A percentile compares a stretch with the other conserved stretches of the same genome.
Evolutionary conservation across 2,797 vertebrate genomes (phyloP).

Genomic region (Vespertilio murinus): DNA sequence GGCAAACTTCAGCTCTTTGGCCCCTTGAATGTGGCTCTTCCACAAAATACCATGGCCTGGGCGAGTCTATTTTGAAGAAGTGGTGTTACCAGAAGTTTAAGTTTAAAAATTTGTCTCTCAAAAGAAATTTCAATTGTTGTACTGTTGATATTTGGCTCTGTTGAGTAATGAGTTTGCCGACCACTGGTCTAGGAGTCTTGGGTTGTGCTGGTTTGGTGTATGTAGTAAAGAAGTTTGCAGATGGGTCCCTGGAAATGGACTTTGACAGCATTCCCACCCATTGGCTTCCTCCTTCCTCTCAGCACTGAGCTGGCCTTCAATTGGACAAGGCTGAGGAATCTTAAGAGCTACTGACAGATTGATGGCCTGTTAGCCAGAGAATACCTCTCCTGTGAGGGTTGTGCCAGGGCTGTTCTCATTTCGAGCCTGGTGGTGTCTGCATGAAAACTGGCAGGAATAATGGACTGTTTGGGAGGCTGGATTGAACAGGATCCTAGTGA

Average conservation of each 20-base stretch:
- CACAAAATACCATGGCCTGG: no score
- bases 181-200: background rate
- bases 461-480: constrained; percentile 59
- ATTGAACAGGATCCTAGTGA: constrained; percentile 66
- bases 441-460: constrained; percentile 46
- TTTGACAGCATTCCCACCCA: background rate
- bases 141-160: no score
- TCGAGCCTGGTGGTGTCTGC: constrained; percentile 37
- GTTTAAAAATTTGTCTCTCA: no score
- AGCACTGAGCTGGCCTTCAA: background rate
- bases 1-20: no score
- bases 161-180: no score
- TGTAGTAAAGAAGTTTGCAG: background rate
- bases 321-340: constrained; percentile 10
- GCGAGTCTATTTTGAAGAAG: no score
- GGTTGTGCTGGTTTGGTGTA: constrained; percentile 1
- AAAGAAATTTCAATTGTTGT: no score
- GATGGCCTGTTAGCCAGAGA: constrained; percentile 37
- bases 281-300: background rate
- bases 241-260: background rate
- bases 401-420: constrained; percentile 30
- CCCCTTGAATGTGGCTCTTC: no score
- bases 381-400: constrained; percentile 5
- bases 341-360: constrained; percentile 62
- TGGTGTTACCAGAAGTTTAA: no score